Evolutionary conservation across 2,797 vertebrate genomes (phyloP).

Genomic region (Anisognathus igniventris): DNA sequence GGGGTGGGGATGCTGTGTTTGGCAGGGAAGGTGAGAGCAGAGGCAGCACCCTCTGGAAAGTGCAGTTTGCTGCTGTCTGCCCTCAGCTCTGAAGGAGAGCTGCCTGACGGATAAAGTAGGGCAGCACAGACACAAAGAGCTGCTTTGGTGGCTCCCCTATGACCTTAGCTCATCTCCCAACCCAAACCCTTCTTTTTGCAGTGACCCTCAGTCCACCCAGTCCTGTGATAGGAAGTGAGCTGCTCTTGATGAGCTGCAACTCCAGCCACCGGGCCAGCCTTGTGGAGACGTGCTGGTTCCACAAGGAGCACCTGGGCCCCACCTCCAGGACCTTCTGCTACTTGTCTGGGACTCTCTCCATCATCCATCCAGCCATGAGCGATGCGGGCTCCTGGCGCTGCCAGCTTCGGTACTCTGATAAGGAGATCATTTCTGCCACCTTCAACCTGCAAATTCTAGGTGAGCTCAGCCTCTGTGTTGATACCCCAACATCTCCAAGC

Average conservation of each 20-base stretch:
- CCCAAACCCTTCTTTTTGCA: neutral
- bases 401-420: slow-evolving; percentile 64
- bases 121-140: neutral
- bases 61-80: neutral
- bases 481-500: neutral
- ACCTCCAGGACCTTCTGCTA: neutral
- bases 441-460: slow-evolving; percentile 66
- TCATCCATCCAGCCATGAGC: neutral
- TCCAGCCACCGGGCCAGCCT: slow-evolving; percentile 67
- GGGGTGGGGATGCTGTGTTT: neutral
- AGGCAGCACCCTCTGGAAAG: neutral
- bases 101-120: neutral
- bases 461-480: neutral
- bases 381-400: slow-evolving; percentile 71
- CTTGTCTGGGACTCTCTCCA: neutral
- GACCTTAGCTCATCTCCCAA: fast-evolving
- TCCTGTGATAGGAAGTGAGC: slow-evolving; percentile 19
- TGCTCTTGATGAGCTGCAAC: slow-evolving; percentile 65
- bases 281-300: slow-evolving; percentile 62
- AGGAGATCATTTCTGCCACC: slow-evolving; percentile 24
- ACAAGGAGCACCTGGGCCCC: neutral
- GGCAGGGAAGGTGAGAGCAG: neutral
- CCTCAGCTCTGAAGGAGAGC: neutral
- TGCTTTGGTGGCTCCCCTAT: neutral
- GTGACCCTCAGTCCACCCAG: slow-evolving; percentile 56